phyloP scores from a whole-genome alignment of 2,888 invertebrate genomes.

The Xestia sexstrigata region DNA sequence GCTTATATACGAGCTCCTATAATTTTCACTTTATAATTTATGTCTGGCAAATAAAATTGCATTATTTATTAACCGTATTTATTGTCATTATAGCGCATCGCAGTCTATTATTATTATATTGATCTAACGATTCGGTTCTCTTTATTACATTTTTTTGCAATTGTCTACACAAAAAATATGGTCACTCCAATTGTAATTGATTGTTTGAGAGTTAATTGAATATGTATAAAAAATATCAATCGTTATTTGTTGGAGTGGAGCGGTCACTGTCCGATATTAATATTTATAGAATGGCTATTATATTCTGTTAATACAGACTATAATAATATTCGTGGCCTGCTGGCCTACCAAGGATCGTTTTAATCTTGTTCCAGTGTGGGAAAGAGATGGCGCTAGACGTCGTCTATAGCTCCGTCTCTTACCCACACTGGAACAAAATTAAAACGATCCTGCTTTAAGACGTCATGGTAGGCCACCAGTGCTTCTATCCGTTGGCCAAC shows the following conservation, averaged over 20 bases:
- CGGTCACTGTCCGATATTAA: conserved; percentile 49
- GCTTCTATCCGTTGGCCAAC: neutral
- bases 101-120: conserved; percentile 43
- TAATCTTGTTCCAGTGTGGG: too few species aligned
- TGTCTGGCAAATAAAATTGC: conserved; percentile 19
- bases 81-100: conserved; percentile 32
- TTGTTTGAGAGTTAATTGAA: conserved; percentile 65
- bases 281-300: conserved; percentile 42
- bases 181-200: conserved; percentile 65
- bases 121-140: conserved; percentile 32
- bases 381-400: too few species aligned
- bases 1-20: conserved; percentile 31
- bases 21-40: conserved; percentile 47
- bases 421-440: too few species aligned
- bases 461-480: too few species aligned
- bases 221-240: conserved; percentile 55
- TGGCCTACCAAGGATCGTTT: too few species aligned
- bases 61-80: conserved; percentile 25
- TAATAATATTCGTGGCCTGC: conserved; percentile 7
- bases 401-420: too few species aligned
- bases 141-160: conserved; percentile 51
- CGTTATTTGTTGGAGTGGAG: conserved; percentile 40
- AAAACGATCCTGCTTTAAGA: too few species aligned
- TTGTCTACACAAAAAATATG: conserved; percentile 52
- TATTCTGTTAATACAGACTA: conserved; percentile 31